Evolutionary conservation across 2,113 vertebrate genomes (phyloP).

Genomic region (Phrynocephalus versicolor): DNA sequence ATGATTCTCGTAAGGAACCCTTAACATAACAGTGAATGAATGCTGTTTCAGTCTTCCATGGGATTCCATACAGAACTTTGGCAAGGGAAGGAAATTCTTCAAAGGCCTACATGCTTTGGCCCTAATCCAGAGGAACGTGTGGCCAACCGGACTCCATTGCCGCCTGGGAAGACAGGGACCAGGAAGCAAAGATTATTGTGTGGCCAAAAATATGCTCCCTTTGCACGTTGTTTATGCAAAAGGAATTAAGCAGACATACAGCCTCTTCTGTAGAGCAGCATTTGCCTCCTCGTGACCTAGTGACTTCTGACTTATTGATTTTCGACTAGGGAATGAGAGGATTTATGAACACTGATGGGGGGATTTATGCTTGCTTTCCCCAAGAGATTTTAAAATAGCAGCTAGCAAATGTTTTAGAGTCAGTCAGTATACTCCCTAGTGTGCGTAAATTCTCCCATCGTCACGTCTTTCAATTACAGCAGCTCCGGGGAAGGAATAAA

Average conservation of each 20-base stretch:
- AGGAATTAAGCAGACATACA: background rate
- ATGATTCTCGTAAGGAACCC: slow-evolving; percentile 25
- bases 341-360: background rate
- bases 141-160: background rate
- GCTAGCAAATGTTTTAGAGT: background rate
- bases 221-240: slow-evolving; percentile 10
- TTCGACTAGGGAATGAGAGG: background rate
- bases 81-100: background rate
- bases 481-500: background rate
- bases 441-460: background rate
- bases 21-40: slow-evolving; percentile 9
- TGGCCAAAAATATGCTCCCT: background rate
- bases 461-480: background rate
- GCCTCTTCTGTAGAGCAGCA: background rate
- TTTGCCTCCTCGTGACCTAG: slow-evolving; percentile 22
- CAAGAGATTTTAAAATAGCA: slow-evolving; percentile 21
- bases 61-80: slow-evolving; percentile 10
- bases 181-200: background rate
- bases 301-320: slow-evolving; percentile 12
- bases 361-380: background rate
- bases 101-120: slow-evolving; percentile 6
- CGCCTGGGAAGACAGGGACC: background rate
- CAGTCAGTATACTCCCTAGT: background rate
- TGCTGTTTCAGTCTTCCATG: background rate
- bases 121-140: slow-evolving; percentile 1